A percentile compares a stretch with the other conserved stretches of the same genome.
These are phyloP conservation scores for Aphodius granarius DNA, from an alignment of 2,888 invertebrate species.

Conservation along the genomic window DNA sequence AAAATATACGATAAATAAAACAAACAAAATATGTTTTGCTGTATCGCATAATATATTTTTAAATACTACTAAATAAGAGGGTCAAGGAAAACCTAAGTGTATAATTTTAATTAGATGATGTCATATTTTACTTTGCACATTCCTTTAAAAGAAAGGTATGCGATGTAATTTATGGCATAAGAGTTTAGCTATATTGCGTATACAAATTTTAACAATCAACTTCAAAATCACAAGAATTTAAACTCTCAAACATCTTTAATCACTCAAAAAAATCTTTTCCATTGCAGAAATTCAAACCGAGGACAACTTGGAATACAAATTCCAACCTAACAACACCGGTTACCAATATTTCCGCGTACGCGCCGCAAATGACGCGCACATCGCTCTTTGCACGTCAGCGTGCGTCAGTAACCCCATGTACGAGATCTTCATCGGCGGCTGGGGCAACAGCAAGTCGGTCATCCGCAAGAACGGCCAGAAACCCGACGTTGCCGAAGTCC, in stretches of 20 bases:
- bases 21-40: neutral
- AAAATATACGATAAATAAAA: neutral
- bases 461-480: constrained; percentile 76
- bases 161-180: neutral
- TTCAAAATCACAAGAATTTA: neutral
- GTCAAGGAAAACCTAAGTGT: neutral
- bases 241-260: neutral
- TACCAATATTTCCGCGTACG: constrained; percentile 78
- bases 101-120: neutral
- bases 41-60: neutral
- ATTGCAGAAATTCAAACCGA: constrained; percentile 75
- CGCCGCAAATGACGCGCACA: constrained; percentile 81
- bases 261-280: constrained; percentile 19
- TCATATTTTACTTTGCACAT: neutral
- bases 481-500: constrained; percentile 54
- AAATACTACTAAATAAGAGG: neutral
- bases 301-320: constrained; percentile 81
- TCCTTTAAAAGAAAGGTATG: neutral
- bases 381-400: constrained; percentile 75
- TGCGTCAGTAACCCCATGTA: constrained; percentile 76
- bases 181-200: no score
- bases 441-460: constrained; percentile 82
- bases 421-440: constrained; percentile 88
- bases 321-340: constrained; percentile 71
- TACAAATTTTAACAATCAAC: no score